Base-by-base conservation (phyloP, 2,888 invertebrate species). In the Mechanitis mazaeus region DNA sequence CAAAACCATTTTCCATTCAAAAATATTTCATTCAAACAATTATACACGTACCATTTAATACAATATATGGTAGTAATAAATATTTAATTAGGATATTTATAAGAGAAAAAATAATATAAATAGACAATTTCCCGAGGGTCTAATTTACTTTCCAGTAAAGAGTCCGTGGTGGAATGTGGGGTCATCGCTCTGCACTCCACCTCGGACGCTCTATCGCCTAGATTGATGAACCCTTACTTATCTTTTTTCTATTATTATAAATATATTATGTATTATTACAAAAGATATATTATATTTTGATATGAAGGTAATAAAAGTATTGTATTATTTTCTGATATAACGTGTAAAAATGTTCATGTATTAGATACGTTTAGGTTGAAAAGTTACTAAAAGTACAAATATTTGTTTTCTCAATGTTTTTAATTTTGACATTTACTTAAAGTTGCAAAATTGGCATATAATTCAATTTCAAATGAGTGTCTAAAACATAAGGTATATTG, bases 91-190 rank as follows among this genome's bases (percentile, higher is more conserved):
- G 9, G 42, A 9, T 2, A 11, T 42, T 42, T 42, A 42, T 42
- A 42, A 42, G 9, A 11, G 11, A 42, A 42, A 9, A 11, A 9
- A 42, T 11, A 3, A 42, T 9, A 5, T 42, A 42, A 42, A 42
- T 7, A 42, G 9, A 42, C 9, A 42, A 42, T 42, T 42, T 60
- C n/a, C 45, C 31, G 55, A 53, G 56, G 58, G 62, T 65, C 60
- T 65, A 56, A 57, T 62, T 62, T 63, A 61, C 31, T 66, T 70
- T 65, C 65, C 80, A 79, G 82, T 84, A 87, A 87, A 79, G 85
- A 77, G 74, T 60, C 70, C 79, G 81, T 79, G 77, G 77, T 79
- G 88, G 89, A 89, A 89, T 89, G 87, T 82, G 75, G 78, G 90
- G 89, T 90, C 88, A 87, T 71, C 84, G 88, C 70, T 85, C 89